These are phyloP conservation scores for Jaculus jaculus DNA, from an alignment of 2,113 vertebrate species.

Conservation along the genomic window DNA sequence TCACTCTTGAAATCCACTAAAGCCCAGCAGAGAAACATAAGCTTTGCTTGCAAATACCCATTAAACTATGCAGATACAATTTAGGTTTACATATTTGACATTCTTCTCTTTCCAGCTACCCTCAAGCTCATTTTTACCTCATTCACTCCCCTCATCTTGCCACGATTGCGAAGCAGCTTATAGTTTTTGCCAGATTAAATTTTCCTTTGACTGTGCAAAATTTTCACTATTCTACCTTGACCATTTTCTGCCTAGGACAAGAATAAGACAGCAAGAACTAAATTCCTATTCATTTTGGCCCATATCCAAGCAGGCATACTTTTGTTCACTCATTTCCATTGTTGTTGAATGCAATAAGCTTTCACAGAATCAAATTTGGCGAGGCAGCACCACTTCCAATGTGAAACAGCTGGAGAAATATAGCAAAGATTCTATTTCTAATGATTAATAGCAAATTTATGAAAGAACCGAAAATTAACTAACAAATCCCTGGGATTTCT, in stretches of 20 bases:
- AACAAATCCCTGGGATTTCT: conserved; percentile 62
- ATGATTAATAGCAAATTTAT: conserved; percentile 63
- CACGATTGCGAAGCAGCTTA: conserved; percentile 42
- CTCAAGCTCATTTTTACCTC: conserved; percentile 8
- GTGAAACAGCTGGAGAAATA: conserved; percentile 63
- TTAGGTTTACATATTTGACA: conserved; percentile 35
- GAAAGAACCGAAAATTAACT: conserved; percentile 54
- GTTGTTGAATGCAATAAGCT: conserved; percentile 37
- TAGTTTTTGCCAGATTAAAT: conserved; percentile 59
- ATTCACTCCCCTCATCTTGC: neutral
- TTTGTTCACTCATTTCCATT: neutral
- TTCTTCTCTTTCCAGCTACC: conserved; percentile 37
- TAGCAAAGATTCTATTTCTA: conserved; percentile 63
- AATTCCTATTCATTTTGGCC: conserved; percentile 44
- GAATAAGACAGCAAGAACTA: conserved; percentile 52
- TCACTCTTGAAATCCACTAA: conserved; percentile 55
- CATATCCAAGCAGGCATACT: conserved; percentile 48
- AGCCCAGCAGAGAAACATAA: conserved; percentile 42
- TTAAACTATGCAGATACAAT: conserved; percentile 35
- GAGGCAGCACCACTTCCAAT: conserved; percentile 4
- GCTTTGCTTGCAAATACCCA: conserved; percentile 32
- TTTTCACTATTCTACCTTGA: conserved; percentile 52
- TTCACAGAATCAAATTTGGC: neutral
- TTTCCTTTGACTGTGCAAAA: conserved; percentile 45
- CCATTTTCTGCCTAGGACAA: conserved; percentile 49